phyloP scores from a whole-genome alignment of 2,888 invertebrate genomes.

The Spatulosminthurus flaviceps region DNA sequence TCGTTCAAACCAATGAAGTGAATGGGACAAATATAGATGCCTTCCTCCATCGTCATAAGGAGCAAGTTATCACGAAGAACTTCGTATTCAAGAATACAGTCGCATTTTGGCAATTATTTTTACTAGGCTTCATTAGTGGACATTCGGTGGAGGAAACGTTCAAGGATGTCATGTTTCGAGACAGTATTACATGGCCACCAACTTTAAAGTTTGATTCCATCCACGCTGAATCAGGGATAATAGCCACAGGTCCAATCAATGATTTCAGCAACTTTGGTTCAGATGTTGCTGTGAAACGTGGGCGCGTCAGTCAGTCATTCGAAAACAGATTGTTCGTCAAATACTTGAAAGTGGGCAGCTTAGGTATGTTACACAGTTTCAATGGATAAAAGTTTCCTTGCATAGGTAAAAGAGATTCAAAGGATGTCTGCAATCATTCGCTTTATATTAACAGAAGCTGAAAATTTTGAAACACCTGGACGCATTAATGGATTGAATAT shows the following conservation, averaged over 20 bases:
- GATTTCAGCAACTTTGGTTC: slow-evolving; percentile 39
- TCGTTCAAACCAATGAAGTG: slow-evolving; percentile 40
- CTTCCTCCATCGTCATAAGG: slow-evolving; percentile 49
- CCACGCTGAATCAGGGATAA: slow-evolving; percentile 29
- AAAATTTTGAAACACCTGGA: slow-evolving; percentile 1
- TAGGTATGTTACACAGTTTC: no score
- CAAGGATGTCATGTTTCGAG: slow-evolving; percentile 43
- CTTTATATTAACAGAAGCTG: slow-evolving; percentile 27
- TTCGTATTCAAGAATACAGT: slow-evolving; percentile 40
- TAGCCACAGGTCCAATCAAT: slow-evolving; percentile 49
- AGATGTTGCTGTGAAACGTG: slow-evolving; percentile 47
- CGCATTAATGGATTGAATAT: slow-evolving; percentile 33
- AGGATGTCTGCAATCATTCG: no score
- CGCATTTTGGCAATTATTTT: slow-evolving; percentile 47
- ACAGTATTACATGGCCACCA: neutral
- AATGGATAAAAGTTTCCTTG: no score
- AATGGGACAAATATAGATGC: slow-evolving; percentile 46
- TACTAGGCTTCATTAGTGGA: slow-evolving; percentile 41
- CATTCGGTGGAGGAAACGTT: slow-evolving; percentile 40
- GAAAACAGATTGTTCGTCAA: slow-evolving; percentile 31
- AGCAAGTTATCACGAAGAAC: slow-evolving; percentile 50
- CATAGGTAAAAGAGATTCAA: no score
- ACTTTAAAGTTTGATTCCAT: slow-evolving; percentile 48
- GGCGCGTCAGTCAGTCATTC: slow-evolving; percentile 48
- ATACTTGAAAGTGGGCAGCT: slow-evolving; percentile 18